Evolutionary conservation across 2,888 invertebrate genomes (phyloP), one percentile per base, ranked within the genome.

Genomic region (Lasius fuliginosus): DNA sequence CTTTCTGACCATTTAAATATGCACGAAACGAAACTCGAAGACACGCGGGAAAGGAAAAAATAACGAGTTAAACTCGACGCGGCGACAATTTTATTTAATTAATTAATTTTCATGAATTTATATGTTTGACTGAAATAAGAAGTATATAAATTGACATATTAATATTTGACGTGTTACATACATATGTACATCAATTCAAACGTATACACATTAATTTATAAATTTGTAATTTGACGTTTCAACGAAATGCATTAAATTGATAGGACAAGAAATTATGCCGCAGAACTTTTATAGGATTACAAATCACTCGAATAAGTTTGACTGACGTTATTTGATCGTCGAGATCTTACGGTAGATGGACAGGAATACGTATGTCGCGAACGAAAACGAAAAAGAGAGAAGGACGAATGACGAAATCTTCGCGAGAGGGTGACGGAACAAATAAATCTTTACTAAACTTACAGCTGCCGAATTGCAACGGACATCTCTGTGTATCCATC

Each of bases 401-500:
- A 36, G 8, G 33, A 23, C 11, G 3, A 23, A 33, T 56, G 8
- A 58, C 42, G n/a, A n/a, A n/a, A 36, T 53, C 8, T 58, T 83
- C 18, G 33, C 23, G 23, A 23, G 23, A 11, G 11, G 56, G 3
- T 53, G 8, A 33, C 36, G 6, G 2, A 64, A 40, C 11, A 77
- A 69, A 46, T n/a, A 62, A 68, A 65, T 27, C 42, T 23, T 9
- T 9, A 33, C 18, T 11, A 73, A 73, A 97, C 97, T 97, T 95
- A 98, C 98, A 98, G 92, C 98, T 98, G 84, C 98, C 98, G 92
- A 98, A 97, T 94, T 97, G 97, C 56, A 97, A 95, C 0, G 98
- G 98, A 93, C 98, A 98, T 88, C 97, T 95, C 94, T 98, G 98
- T 56, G 97, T 97, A 93, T 98, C 98, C 97, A 98, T 97, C 1